A percentile compares a stretch with the other conserved stretches of the same genome.
Evolutionary conservation across 2,113 vertebrate genomes (phyloP).

Genomic region (Penelope pileata): DNA sequence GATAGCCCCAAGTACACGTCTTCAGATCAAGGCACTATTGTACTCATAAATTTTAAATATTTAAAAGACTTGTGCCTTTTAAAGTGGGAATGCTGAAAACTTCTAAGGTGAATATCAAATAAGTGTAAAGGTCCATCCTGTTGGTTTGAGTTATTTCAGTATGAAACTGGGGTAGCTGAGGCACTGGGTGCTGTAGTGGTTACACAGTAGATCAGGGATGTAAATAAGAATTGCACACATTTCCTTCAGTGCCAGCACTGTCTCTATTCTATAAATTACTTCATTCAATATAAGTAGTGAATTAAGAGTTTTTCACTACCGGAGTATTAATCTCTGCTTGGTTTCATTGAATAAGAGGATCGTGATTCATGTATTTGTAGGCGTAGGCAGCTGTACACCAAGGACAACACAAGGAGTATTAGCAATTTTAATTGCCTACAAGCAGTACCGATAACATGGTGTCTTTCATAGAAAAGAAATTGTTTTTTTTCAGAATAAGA

Average conservation of each 20-base stretch:
- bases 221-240: neutral
- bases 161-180: neutral
- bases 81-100: slow-evolving; percentile 27
- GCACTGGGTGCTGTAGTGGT: neutral
- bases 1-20: neutral
- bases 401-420: slow-evolving; percentile 11
- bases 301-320: neutral
- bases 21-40: neutral
- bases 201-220: neutral
- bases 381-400: slow-evolving; percentile 12
- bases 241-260: neutral
- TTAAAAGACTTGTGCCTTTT: neutral
- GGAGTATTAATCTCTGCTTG: neutral
- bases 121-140: neutral
- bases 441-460: neutral
- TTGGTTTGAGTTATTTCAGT: neutral
- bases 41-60: slow-evolving; percentile 33
- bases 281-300: neutral
- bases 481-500: neutral
- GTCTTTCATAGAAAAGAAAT: neutral
- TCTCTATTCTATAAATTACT: neutral
- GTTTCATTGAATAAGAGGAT: neutral
- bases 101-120: neutral
- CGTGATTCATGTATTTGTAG: slow-evolving; percentile 24
- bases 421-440: neutral